Evolutionary conservation across 2,888 invertebrate species (phyloP).

Genomic region (Philereme vetulata): DNA sequence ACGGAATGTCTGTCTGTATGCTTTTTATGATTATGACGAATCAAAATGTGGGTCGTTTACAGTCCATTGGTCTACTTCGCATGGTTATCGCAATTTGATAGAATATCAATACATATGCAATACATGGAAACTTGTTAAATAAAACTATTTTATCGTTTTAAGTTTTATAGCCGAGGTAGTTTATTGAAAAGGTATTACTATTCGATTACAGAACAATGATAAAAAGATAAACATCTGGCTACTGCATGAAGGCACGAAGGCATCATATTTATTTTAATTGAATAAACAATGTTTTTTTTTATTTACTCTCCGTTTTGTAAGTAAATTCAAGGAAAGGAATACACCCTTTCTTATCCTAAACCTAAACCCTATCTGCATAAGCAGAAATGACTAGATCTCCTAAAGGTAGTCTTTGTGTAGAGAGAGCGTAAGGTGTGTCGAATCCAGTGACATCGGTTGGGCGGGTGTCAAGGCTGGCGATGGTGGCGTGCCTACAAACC

Average conservation of each 20-base stretch:
- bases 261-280: too few species aligned
- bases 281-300: too few species aligned
- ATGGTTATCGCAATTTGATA: constrained; percentile 19
- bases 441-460: background rate
- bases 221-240: background rate
- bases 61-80: constrained; percentile 12
- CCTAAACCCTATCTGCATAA: too few species aligned
- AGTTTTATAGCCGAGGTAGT: constrained; percentile 8
- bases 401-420: background rate
- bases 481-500: background rate
- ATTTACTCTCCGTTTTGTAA: too few species aligned
- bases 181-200: background rate
- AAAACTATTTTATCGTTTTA: constrained; percentile 2
- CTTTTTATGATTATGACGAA: constrained; percentile 28
- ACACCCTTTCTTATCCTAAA: too few species aligned
- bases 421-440: background rate
- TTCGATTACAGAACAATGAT: background rate
- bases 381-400: too few species aligned
- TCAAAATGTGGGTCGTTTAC: constrained; percentile 25
- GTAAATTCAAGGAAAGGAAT: too few species aligned
- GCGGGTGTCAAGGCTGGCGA: background rate
- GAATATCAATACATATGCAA: too few species aligned
- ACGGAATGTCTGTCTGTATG: constrained; percentile 19
- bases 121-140: background rate
- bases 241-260: too few species aligned